A percentile compares a stretch with the other conserved stretches of the same genome.
phyloP scores from a whole-genome alignment of 37 sponge, comb jelly and placozoan genomes.

The Geodia barretti region DNA sequence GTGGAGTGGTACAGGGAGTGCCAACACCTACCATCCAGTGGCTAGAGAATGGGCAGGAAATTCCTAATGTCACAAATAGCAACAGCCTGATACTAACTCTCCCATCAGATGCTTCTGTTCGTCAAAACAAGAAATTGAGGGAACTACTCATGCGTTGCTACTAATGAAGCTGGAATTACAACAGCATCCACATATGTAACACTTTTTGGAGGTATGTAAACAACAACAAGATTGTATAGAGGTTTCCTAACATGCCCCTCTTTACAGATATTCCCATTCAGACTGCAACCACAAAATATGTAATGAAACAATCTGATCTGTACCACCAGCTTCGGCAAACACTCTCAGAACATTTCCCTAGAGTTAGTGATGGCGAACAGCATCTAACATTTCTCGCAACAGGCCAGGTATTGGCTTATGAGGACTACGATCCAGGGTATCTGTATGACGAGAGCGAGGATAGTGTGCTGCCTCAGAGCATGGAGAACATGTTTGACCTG shows the following conservation, averaged over 20 bases:
- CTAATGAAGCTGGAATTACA: constrained; percentile 5
- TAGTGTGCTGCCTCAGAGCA: background rate
- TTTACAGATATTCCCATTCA: constrained; percentile 5
- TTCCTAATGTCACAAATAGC: too few species aligned
- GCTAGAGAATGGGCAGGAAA: background rate
- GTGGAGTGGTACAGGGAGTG: background rate
- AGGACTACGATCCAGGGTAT: constrained; percentile 17
- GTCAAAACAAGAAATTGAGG: background rate
- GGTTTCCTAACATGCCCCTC: too few species aligned
- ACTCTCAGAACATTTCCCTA: background rate
- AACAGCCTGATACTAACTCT: too few species aligned
- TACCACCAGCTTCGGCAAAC: background rate
- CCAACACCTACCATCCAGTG: background rate
- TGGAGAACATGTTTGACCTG: constrained; percentile 27
- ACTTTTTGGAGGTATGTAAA: constrained; percentile 22
- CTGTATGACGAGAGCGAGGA: constrained; percentile 12
- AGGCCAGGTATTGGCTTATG: background rate
- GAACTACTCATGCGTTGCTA: constrained; percentile 11
- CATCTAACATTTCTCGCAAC: constrained; percentile 1
- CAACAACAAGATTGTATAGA: too few species aligned
- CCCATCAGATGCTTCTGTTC: background rate
- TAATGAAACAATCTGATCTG: background rate
- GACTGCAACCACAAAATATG: background rate
- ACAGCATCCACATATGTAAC: background rate
- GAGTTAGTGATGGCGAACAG: background rate